Percentiles rank a stretch among this genome's conserved stretches.
Conservation (phyloP, 2,888 invertebrate genomes). For the Cheilosia vernalis region DNA sequence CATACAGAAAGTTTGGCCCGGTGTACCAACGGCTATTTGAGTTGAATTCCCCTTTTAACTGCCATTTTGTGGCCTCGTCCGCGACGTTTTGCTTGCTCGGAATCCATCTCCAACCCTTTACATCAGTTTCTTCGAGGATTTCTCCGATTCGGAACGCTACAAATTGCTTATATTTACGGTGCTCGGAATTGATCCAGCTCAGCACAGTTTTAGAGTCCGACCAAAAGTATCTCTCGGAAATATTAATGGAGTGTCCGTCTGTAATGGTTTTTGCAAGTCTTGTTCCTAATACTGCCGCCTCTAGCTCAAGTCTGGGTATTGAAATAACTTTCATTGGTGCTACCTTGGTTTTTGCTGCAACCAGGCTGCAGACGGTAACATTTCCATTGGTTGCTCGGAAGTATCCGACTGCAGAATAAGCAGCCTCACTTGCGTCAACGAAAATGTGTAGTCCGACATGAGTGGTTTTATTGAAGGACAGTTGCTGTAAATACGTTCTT, state of each 20-base stretch:
- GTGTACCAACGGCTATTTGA: too few species aligned
- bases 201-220: too few species aligned
- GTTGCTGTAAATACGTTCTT: too few species aligned
- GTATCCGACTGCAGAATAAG: neutral
- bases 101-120: neutral
- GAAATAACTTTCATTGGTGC: constrained; percentile 4
- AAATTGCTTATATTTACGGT: too few species aligned
- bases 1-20: too few species aligned
- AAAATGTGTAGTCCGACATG: neutral
- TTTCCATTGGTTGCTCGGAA: too few species aligned
- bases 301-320: neutral
- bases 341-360: neutral
- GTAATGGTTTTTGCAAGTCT: neutral
- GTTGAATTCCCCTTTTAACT: too few species aligned
- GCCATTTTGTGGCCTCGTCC: neutral
- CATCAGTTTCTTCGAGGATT: neutral
- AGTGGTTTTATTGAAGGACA: neutral
- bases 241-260: too few species aligned
- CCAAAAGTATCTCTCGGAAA: too few species aligned
- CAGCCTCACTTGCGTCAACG: neutral
- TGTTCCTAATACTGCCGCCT: neutral
- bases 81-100: neutral
- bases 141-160: neutral
- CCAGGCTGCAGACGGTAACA: neutral
- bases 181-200: too few species aligned